Evolutionary conservation across 2,888 invertebrate genomes (phyloP).

Genomic region (Allacma fusca): DNA sequence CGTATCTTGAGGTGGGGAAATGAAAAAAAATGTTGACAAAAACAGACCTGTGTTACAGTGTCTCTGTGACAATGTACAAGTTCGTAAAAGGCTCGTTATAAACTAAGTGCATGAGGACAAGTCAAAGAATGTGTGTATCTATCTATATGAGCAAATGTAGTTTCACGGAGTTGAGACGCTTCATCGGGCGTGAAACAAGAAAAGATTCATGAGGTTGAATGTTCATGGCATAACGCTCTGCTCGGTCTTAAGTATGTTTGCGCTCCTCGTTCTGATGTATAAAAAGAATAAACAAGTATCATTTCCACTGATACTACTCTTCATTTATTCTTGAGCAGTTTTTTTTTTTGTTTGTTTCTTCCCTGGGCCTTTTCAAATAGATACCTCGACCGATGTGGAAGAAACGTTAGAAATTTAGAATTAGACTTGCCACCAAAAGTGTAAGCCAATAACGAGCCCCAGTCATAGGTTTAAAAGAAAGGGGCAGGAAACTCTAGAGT

Average conservation of each 20-base stretch:
- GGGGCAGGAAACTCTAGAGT: neutral
- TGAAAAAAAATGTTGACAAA: conserved; percentile 8
- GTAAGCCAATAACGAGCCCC: neutral
- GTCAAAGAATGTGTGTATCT: neutral
- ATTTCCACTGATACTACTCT: neutral
- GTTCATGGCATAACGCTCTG: neutral
- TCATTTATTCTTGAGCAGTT: neutral
- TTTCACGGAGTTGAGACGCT: conserved; percentile 1
- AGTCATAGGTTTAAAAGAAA: neutral
- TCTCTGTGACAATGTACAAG: neutral
- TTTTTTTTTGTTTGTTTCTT: neutral
- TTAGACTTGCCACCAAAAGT: neutral
- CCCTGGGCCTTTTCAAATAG: neutral
- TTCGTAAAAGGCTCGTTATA: neutral
- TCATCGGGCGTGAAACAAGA: conserved; percentile 32
- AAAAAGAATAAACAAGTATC: conserved; percentile 35
- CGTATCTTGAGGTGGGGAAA: too few species aligned
- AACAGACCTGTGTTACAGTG: neutral
- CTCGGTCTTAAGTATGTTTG: neutral
- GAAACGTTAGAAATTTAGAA: neutral
- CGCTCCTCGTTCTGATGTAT: conserved; percentile 11
- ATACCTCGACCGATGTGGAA: neutral
- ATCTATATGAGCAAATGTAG: neutral
- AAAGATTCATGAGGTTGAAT: conserved; percentile 21
- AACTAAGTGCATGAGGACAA: neutral